These are phyloP conservation scores for Amyelois transitella DNA, from an alignment of 1,140 invertebrate species.

Conservation along the genomic window DNA sequence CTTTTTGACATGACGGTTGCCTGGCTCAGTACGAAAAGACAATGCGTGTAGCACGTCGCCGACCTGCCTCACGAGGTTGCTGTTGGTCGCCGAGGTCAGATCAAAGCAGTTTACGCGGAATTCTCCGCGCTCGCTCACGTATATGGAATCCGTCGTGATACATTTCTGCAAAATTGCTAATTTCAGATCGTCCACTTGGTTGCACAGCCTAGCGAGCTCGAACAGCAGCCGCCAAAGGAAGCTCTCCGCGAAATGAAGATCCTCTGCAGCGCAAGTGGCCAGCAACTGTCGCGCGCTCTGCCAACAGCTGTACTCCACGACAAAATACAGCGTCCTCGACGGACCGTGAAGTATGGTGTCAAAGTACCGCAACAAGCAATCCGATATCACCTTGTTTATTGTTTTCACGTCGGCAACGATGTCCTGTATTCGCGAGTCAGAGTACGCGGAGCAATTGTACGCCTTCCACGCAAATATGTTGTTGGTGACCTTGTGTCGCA, in stretches of 20 bases:
- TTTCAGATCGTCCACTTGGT: conserved; percentile 38
- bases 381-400: conserved; percentile 49
- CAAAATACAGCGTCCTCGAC: conserved; percentile 64
- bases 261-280: conserved; percentile 38
- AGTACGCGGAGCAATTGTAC: conserved; percentile 57
- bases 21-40: conserved; percentile 29
- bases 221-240: conserved; percentile 64
- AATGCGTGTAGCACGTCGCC: conserved; percentile 42
- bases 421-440: conserved; percentile 59
- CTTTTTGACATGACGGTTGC: conserved; percentile 32
- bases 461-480: conserved; percentile 67
- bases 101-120: conserved; percentile 63
- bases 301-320: conserved; percentile 60
- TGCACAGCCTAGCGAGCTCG: conserved; percentile 50
- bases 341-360: conserved; percentile 60
- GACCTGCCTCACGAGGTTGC: conserved; percentile 46
- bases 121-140: conserved; percentile 44
- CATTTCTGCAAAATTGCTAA: conserved; percentile 50
- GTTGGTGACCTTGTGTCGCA: conserved; percentile 68
- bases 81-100: conserved; percentile 15
- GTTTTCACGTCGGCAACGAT: conserved; percentile 56
- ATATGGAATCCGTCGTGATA: conserved; percentile 45
- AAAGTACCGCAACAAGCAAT: conserved; percentile 53
- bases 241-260: conserved; percentile 53
- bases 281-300: conserved; percentile 51